Evolutionary conservation across 2,888 invertebrate genomes (phyloP).

Genomic region (Cabera pusaria): DNA sequence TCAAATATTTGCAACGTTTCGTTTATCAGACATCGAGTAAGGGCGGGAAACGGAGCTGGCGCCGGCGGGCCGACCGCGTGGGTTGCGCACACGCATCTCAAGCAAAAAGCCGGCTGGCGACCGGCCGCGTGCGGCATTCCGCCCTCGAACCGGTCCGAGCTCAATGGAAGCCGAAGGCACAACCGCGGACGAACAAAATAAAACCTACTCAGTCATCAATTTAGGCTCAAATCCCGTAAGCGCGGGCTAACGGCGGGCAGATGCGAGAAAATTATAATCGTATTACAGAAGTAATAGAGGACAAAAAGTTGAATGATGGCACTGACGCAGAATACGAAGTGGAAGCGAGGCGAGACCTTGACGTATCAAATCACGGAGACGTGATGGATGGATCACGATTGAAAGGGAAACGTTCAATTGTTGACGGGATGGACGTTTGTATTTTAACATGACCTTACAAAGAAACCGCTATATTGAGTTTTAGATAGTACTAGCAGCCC

Average conservation of each 20-base stretch:
- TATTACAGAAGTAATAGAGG: conserved; percentile 64
- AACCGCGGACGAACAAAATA: conserved; percentile 41
- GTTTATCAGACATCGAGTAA: conserved; percentile 57
- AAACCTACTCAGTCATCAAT: conserved; percentile 39
- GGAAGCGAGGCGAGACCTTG: conserved; percentile 43
- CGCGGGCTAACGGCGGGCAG: conserved; percentile 36
- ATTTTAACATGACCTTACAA: no score
- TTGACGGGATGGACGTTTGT: no score
- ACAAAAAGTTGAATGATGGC: conserved; percentile 70
- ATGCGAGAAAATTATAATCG: conserved; percentile 66
- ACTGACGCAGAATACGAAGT: conserved; percentile 60
- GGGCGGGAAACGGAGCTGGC: conserved; percentile 54
- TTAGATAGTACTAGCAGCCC: no score
- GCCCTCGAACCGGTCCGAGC: conserved; percentile 67
- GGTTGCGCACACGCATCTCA: conserved; percentile 61
- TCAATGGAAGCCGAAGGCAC: conserved; percentile 71
- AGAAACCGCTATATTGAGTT: neutral
- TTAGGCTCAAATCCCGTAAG: conserved; percentile 35
- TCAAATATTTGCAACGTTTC: conserved; percentile 69
- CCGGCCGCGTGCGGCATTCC: conserved; percentile 67
- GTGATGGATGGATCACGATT: conserved; percentile 51
- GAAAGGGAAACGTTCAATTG: conserved; percentile 40
- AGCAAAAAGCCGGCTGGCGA: conserved; percentile 65
- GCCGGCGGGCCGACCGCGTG: conserved; percentile 64
- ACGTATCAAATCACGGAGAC: conserved; percentile 49